Base-by-base conservation (phyloP, 2,797 vertebrate species). In the Pseudomugil gertrudae region DNA sequence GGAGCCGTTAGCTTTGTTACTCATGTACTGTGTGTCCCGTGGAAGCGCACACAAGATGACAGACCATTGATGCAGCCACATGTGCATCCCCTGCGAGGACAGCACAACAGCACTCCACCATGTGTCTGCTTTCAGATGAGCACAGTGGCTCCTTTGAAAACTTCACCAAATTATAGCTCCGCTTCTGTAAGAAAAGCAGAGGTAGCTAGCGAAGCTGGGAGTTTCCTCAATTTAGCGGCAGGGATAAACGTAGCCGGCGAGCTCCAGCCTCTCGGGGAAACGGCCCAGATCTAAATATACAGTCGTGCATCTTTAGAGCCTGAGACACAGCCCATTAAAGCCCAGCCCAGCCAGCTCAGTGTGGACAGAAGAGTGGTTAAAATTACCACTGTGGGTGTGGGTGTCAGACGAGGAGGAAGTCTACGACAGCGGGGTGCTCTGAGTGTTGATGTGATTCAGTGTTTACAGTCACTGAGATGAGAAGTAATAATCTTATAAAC, bases 271-370 rank as follows among this genome's bases (percentile, higher is more conserved):
- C 71, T 54, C 15, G 74, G 75, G 67, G 78, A 81, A 89, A 86
- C 57, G 81, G 78, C 79, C 76, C 53, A 33, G 74, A 67, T 79
- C 85, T 91, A 91, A 89, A 91, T 87, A 88, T 90, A 89, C 63
- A 74, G 73, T 63, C 13, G 63, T 63, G 65, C 72, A 69, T 77
- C 78, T 85, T 79, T 36, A 52, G 48, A 69, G 75, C 64, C 63
- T 0, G 9, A 81, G 78, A 87, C 83, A 26, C 79, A 76, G 70
- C 68, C 83, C 81, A 69, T 80, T 81, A 58, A 45, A 63, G 81
- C 59, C 43, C 19, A 29, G 76, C 73, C 63, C 74, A 32, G 75
- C 35, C 57, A 15, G 63, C 73, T 59, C 68, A 23, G 67, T 47
- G 60, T 33, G 78, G 74, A 76, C 70, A 29, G 78, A 69, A 32